Base-by-base conservation (phyloP, 2,888 invertebrate genomes). In the Chrysomela aeneicollis region DNA sequence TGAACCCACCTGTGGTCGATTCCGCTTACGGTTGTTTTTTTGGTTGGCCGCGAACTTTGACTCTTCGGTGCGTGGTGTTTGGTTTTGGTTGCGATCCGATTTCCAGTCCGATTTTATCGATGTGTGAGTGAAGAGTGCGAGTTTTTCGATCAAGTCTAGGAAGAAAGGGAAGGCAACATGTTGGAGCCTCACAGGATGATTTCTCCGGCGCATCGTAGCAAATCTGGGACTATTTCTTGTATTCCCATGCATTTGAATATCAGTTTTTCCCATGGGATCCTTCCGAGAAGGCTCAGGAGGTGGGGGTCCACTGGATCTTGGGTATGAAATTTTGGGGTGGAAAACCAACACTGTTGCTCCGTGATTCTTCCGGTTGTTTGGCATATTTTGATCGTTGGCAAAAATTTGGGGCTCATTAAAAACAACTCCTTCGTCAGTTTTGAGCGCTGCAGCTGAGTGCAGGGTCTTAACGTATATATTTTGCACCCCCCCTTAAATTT, bases 231-330 rank as follows among this genome's bases (percentile, higher is more conserved):
- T 4, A 77, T 82, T 62, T 85, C 85, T 26, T 85, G 84, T 73
- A 84, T 85, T 62, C 84, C 85, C n/a, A 83, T 89, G 84, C 82
- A 82, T 66, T 71, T 82, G 54, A 82, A 84, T 67, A 83, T 89
- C 77, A 88, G 88, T 82, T 88, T 88, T 81, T 82, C 83, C 15
- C 81, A 84, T 55, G 82, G 82, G 54, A 86, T 89, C 79, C 88
- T 89, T 78, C 88, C 89, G 63, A 87, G 88, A 72, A 85, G 88
- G 75, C 84, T 90, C 61, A 87, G 89, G 76, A 85, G 90, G 80
- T 90, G 91, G 91, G 89, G 89, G 67, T 90, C 90, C 68, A 89
- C 90, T 1, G 91, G 90, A 78, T 90, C 90, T 74, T 90, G 91
- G 91, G 91, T 91, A 75, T 42, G 21, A 2, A 3, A n/a, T 50